A percentile compares a stretch with the other conserved stretches of the same genome.
These are phyloP conservation scores for Graphium colonna DNA, from an alignment of 2,888 invertebrate species.

Conservation along the genomic window DNA sequence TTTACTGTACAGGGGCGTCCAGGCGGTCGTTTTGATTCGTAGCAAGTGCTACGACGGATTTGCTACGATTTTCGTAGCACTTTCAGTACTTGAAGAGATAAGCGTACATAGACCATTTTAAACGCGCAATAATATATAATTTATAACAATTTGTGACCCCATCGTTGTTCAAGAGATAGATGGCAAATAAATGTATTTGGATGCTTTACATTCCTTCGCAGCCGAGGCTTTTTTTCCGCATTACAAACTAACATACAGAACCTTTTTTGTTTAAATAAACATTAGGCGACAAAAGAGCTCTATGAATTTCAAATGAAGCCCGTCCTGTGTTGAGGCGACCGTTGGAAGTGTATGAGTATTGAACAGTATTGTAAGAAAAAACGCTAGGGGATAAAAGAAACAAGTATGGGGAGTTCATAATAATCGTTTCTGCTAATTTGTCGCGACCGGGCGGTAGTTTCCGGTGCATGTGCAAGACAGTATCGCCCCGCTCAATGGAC, in stretches of 20 bases:
- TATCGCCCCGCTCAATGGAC: constrained; percentile 66
- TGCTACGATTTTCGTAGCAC: constrained; percentile 63
- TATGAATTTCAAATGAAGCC: constrained; percentile 16
- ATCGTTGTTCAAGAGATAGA: neutral
- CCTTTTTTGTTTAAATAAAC: constrained; percentile 16
- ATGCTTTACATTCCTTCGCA: neutral
- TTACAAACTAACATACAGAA: constrained; percentile 7
- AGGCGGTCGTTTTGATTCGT: constrained; percentile 39
- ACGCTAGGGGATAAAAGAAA: constrained; percentile 28
- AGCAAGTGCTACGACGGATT: constrained; percentile 54
- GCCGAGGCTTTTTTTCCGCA: neutral
- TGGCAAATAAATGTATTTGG: neutral
- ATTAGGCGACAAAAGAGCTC: constrained; percentile 9
- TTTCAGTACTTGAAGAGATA: constrained; percentile 3
- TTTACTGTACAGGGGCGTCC: constrained; percentile 13
- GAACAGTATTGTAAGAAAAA: neutral
- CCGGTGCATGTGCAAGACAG: constrained; percentile 78
- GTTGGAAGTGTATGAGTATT: constrained; percentile 11
- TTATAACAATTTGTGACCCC: neutral
- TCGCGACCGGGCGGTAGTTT: constrained; percentile 52
- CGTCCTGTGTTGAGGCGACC: constrained; percentile 5
- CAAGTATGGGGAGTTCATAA: constrained; percentile 32
- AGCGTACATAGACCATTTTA: neutral
- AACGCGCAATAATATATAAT: neutral
- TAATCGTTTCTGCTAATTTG: constrained; percentile 66